Evolutionary conservation across 2,888 invertebrate species (phyloP).

Genomic region (Drosophila subsilvestris): DNA sequence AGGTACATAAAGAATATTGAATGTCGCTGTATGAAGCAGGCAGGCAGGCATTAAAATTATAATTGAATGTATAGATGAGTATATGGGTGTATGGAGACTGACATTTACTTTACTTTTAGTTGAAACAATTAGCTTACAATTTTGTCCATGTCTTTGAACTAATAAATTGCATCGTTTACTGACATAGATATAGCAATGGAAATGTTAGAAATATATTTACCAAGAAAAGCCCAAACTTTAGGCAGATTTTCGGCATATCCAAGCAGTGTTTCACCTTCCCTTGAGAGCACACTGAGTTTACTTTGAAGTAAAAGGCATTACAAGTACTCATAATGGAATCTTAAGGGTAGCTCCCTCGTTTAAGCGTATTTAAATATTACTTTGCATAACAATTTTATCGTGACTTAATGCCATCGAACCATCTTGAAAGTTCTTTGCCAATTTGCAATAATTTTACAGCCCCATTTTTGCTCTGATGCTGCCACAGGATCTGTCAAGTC

Average conservation of each 20-base stretch:
- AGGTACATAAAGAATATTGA: conserved; percentile 4
- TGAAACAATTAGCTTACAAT: neutral
- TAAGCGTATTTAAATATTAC: neutral
- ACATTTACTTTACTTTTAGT: neutral
- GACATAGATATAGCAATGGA: neutral
- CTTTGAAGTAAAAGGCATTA: neutral
- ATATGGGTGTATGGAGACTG: neutral
- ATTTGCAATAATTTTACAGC: conserved; percentile 54
- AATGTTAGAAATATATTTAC: neutral
- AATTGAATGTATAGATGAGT: neutral
- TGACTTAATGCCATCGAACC: conserved; percentile 1
- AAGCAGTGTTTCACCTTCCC: neutral
- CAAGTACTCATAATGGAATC: neutral
- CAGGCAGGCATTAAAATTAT: conserved; percentile 8
- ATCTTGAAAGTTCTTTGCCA: conserved; percentile 24
- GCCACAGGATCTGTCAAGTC: conserved; percentile 52
- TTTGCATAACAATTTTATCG: neutral
- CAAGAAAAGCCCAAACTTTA: too few species aligned
- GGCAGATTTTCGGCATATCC: neutral
- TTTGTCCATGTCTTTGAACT: neutral
- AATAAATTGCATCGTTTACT: too few species aligned
- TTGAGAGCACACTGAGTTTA: neutral
- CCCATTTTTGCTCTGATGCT: conserved; percentile 11
- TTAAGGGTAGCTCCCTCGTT: too few species aligned
- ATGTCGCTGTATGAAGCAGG: neutral